Evolutionary conservation across 2,888 invertebrate genomes (phyloP).

Genomic region (Cataglyphis cursor): DNA sequence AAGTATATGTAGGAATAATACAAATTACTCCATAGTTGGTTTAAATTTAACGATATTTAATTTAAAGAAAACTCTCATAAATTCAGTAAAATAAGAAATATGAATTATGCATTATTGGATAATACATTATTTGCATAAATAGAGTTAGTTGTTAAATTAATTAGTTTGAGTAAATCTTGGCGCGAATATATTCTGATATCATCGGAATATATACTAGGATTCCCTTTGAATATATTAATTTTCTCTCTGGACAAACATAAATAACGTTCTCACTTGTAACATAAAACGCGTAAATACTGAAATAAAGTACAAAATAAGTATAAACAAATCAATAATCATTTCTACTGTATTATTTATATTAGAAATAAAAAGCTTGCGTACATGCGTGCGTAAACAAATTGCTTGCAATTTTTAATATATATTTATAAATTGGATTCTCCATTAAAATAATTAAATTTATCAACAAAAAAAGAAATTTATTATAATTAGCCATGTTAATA

Average conservation of each 20-base stretch:
- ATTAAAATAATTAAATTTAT: neutral
- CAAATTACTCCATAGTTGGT: neutral
- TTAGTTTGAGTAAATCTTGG: neutral
- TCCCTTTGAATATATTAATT: neutral
- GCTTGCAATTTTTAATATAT: neutral
- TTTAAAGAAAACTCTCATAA: neutral
- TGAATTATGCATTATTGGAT: neutral
- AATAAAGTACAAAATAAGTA: too few species aligned
- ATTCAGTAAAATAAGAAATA: neutral
- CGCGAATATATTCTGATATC: neutral
- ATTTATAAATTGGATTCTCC: neutral
- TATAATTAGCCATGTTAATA: neutral
- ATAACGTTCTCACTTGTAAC: neutral
- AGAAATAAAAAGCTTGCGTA: neutral
- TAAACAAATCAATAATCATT: slow-evolving; percentile 19
- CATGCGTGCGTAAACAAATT: neutral
- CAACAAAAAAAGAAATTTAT: neutral
- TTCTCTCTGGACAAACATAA: neutral
- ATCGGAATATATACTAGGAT: neutral
- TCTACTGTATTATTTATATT: neutral
- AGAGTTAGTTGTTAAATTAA: slow-evolving; percentile 8
- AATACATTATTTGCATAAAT: slow-evolving; percentile 6
- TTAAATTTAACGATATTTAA: neutral
- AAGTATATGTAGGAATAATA: neutral
- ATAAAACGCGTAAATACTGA: neutral